phyloP scores from a whole-genome alignment of 2,888 invertebrate genomes.

The Furcula furcula region DNA sequence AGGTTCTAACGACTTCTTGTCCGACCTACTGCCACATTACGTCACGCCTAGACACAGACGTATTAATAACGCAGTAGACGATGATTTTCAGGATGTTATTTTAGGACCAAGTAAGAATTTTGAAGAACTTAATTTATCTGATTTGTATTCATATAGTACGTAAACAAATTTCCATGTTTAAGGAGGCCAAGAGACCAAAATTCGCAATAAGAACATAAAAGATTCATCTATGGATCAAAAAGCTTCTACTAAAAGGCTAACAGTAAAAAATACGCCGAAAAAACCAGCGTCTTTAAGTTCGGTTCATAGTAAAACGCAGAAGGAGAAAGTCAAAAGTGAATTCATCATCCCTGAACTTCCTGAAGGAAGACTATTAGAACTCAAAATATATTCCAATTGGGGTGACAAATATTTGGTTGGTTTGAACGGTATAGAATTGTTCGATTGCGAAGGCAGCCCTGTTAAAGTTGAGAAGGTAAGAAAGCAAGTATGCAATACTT shows the following conservation, averaged over 20 bases:
- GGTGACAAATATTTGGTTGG: slow-evolving; percentile 91
- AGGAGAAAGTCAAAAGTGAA: slow-evolving; percentile 57
- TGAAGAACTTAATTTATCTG: not conserved
- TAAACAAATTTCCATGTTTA: slow-evolving; percentile 7
- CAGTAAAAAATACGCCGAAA: slow-evolving; percentile 41
- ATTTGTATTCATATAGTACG: not conserved
- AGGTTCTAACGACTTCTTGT: slow-evolving; percentile 61
- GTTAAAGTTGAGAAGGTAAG: slow-evolving; percentile 83
- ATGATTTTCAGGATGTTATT: slow-evolving; percentile 72
- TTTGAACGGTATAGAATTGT: slow-evolving; percentile 89
- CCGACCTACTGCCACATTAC: slow-evolving; percentile 71
- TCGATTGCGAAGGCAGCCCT: slow-evolving; percentile 83
- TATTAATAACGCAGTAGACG: slow-evolving; percentile 43
- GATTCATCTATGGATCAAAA: slow-evolving; percentile 31
- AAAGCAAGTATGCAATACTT: too few relatives aligned
- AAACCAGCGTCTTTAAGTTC: slow-evolving; percentile 46
- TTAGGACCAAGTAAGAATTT: slow-evolving; percentile 56
- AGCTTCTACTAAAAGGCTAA: slow-evolving; percentile 29
- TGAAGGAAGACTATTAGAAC: slow-evolving; percentile 83
- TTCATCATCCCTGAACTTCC: slow-evolving; percentile 91
- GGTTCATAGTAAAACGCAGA: slow-evolving; percentile 38
- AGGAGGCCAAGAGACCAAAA: slow-evolving; percentile 41
- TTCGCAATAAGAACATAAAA: slow-evolving; percentile 36
- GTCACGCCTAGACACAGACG: slow-evolving; percentile 67
- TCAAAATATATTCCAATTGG: slow-evolving; percentile 89